Conservation (phyloP, 2,888 invertebrate genomes). For the Germaria angustata region DNA sequence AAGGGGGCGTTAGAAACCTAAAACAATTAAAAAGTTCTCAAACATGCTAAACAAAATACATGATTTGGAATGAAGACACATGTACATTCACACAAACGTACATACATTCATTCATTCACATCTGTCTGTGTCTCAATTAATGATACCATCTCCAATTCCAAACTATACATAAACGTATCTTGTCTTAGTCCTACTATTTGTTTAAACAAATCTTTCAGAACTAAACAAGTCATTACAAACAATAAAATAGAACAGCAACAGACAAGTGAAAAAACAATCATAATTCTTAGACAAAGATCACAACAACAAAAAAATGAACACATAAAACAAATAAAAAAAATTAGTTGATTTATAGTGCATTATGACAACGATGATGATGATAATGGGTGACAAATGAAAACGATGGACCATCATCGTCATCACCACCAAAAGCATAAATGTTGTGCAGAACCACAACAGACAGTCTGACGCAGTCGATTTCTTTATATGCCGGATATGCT, state of each 20-base stretch:
- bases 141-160: slow-evolving; percentile 24
- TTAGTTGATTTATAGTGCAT: slow-evolving; percentile 64
- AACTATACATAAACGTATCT: slow-evolving; percentile 7
- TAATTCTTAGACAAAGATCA: slow-evolving; percentile 60
- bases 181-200: slow-evolving; percentile 32
- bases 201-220: slow-evolving; percentile 55
- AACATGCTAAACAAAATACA: slow-evolving; percentile 7
- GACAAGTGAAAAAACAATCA: not conserved
- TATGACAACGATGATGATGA: slow-evolving; percentile 59
- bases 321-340: slow-evolving; percentile 27
- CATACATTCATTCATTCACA: not conserved
- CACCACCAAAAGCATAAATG: not conserved
- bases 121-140: slow-evolving; percentile 51
- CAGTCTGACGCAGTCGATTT: slow-evolving; percentile 61
- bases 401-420: slow-evolving; percentile 58
- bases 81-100: not conserved
- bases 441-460: slow-evolving; percentile 46
- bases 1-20: slow-evolving; percentile 43
- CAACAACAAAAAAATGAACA: not conserved
- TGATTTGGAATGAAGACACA: not conserved
- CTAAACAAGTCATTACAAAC: slow-evolving; percentile 26
- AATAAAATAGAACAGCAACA: not conserved
- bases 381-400: slow-evolving; percentile 59
- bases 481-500: slow-evolving; percentile 67
- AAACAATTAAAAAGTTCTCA: slow-evolving; percentile 40